A percentile compares a stretch with the other conserved stretches of the same genome.
Evolutionary conservation across 2,797 vertebrate genomes (phyloP).

Genomic region (Artibeus lituratus): DNA sequence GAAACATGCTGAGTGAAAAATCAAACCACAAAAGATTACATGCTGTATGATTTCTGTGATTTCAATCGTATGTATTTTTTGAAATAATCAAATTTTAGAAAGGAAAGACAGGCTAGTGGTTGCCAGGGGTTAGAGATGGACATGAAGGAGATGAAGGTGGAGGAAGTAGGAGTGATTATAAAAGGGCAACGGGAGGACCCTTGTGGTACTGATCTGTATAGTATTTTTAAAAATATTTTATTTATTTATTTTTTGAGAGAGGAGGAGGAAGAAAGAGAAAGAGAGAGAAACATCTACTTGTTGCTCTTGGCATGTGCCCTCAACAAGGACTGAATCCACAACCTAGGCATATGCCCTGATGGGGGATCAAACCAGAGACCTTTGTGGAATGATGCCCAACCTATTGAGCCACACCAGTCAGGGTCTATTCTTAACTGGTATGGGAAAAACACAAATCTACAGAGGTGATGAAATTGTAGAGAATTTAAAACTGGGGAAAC

Average conservation of each 20-base stretch:
- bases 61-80: not conserved
- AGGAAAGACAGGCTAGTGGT: not conserved
- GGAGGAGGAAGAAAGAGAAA: too few species aligned
- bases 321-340: too few species aligned
- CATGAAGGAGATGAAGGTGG: not conserved
- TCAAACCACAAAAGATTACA: not conserved
- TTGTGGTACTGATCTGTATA: not conserved
- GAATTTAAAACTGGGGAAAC: not conserved
- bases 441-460: not conserved
- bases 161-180: not conserved
- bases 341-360: too few species aligned
- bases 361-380: too few species aligned
- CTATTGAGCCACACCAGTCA: too few species aligned
- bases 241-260: too few species aligned
- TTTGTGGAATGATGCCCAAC: too few species aligned
- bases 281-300: too few species aligned
- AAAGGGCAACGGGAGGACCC: not conserved
- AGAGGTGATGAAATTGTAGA: not conserved
- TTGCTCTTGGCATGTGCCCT: too few species aligned
- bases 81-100: not conserved
- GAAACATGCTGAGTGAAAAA: not conserved
- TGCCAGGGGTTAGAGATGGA: not conserved
- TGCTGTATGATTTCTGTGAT: not conserved
- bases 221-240: not conserved
- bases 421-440: not conserved